Conservation (phyloP, 1,140 invertebrate species). For the Telenomus remus region DNA sequence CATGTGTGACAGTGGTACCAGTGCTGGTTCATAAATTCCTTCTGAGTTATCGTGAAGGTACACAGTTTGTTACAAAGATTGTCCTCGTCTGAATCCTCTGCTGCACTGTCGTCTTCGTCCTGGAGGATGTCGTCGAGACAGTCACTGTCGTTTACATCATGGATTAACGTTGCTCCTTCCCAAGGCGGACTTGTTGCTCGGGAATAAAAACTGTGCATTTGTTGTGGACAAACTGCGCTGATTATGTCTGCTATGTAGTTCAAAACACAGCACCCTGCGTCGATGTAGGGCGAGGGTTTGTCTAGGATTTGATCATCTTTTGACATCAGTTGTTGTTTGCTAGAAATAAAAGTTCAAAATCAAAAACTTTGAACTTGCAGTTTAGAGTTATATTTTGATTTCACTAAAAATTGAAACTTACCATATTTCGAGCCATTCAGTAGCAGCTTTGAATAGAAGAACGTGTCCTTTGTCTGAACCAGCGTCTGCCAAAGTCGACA, state of each 20-base stretch:
- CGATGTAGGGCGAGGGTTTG: constrained; percentile 78
- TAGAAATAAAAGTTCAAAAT: constrained; percentile 28
- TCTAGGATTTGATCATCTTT: constrained; percentile 68
- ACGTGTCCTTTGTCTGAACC: constrained; percentile 85
- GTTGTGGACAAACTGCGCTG: constrained; percentile 77
- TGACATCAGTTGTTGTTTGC: constrained; percentile 69
- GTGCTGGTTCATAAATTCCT: constrained; percentile 98
- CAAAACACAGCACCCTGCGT: constrained; percentile 86
- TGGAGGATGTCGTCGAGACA: constrained; percentile 88
- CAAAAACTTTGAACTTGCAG: no score
- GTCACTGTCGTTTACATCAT: constrained; percentile 86
- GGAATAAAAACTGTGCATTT: constrained; percentile 62
- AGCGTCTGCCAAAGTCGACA: constrained; percentile 88
- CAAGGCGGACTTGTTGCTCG: constrained; percentile 84
- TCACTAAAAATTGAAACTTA: constrained; percentile 57
- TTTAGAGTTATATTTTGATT: no score
- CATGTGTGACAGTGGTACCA: constrained; percentile 99
- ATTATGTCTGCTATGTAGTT: constrained; percentile 85
- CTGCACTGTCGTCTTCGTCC: constrained; percentile 93
- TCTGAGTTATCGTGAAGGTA: constrained; percentile 96
- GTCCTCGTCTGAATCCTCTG: constrained; percentile 97
- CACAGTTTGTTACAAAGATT: constrained; percentile 95
- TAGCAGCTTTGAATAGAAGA: constrained; percentile 85
- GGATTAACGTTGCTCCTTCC: constrained; percentile 83
- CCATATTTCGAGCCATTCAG: constrained; percentile 86